A percentile compares a stretch with the other conserved stretches of the same genome.
phyloP scores from a whole-genome alignment of 2,113 vertebrate species.

The Ameiurus melas region DNA sequence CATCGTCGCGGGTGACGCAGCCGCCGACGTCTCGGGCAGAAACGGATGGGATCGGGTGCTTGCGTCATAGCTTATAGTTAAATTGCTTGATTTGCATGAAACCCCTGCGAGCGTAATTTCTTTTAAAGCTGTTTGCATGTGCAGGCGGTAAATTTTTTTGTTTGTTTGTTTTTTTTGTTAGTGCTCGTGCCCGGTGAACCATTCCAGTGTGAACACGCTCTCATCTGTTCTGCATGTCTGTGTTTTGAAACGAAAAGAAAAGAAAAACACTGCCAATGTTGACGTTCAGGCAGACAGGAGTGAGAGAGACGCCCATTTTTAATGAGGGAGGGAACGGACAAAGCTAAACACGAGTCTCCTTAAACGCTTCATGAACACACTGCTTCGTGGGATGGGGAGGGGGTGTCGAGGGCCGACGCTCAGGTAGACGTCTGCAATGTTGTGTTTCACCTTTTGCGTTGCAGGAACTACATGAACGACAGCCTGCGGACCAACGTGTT shows the following conservation, averaged over 20 bases:
- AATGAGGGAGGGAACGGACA: conserved; percentile 80
- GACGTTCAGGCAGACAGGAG: conserved; percentile 42
- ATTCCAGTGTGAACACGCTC: conserved; percentile 48
- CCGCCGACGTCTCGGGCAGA: not conserved
- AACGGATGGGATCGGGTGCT: not conserved
- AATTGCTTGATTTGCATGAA: conserved; percentile 29
- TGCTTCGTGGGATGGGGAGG: conserved; percentile 34
- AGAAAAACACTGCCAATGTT: not conserved
- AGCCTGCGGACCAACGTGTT: conserved; percentile 95
- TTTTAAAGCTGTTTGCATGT: conserved; percentile 17
- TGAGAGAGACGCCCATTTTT: conserved; percentile 57
- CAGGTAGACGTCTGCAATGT: conserved; percentile 56
- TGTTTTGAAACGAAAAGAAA: not conserved
- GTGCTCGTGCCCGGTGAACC: conserved; percentile 4
- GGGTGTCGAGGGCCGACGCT: not conserved
- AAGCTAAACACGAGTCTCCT: conserved; percentile 93
- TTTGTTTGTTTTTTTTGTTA: not conserved
- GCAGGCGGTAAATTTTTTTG: not conserved
- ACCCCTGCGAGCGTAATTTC: not conserved
- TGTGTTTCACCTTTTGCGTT: conserved; percentile 59
- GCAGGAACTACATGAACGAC: conserved; percentile 99
- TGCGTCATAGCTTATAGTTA: not conserved
- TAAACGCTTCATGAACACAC: conserved; percentile 44
- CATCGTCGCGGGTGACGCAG: not conserved
- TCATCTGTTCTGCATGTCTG: conserved; percentile 55